These are phyloP conservation scores for Drosophila paracracens DNA, from an alignment of 2,888 invertebrate species.

Conservation along the genomic window DNA sequence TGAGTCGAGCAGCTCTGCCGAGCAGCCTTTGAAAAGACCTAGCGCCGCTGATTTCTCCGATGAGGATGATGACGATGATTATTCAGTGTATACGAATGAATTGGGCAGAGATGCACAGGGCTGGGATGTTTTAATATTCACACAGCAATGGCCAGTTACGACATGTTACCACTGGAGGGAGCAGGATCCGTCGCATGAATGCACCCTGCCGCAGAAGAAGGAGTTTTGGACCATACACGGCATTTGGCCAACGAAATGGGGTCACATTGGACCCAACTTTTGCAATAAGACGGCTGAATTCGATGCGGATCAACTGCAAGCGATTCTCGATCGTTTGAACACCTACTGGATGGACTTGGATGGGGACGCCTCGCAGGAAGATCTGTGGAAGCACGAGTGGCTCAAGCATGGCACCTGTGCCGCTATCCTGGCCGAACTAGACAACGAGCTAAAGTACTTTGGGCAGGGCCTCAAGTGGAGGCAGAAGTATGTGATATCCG, in stretches of 20 bases:
- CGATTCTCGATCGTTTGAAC: conserved; percentile 87
- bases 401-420: conserved; percentile 93
- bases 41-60: conserved; percentile 50
- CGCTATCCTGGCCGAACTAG: conserved; percentile 86
- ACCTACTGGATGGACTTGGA: conserved; percentile 91
- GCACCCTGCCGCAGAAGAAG: conserved; percentile 87
- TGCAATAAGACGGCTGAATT: conserved; percentile 90
- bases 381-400: conserved; percentile 94
- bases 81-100: conserved; percentile 31
- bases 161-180: conserved; percentile 90
- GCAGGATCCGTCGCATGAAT: conserved; percentile 87
- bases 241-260: conserved; percentile 91
- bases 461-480: conserved; percentile 88
- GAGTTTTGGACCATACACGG: conserved; percentile 93
- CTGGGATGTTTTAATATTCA: conserved; percentile 92
- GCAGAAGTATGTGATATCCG: conserved; percentile 87
- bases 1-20: conserved; percentile 64
- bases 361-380: conserved; percentile 83
- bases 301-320: conserved; percentile 87
- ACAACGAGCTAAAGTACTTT: conserved; percentile 90
- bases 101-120: conserved; percentile 74
- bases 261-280: conserved; percentile 89
- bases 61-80: conserved; percentile 59
- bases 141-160: conserved; percentile 92
- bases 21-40: conserved; percentile 49